These are phyloP conservation scores for Halictus quadricinctus DNA, from an alignment of 2,888 invertebrate species.

Conservation along the genomic window DNA sequence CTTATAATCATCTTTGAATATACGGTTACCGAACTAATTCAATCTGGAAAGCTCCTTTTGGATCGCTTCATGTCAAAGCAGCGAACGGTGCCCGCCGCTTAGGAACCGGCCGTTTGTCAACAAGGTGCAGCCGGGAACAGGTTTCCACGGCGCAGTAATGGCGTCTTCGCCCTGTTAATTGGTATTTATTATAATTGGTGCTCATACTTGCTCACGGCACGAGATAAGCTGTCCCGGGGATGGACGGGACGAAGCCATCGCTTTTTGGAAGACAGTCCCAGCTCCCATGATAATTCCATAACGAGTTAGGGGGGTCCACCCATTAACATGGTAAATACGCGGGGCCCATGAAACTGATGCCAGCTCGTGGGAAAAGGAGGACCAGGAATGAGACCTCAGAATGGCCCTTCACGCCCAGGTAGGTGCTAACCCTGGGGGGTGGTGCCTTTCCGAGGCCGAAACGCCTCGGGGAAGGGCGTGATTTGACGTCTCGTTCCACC, in stretches of 20 bases:
- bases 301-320: constrained; percentile 69
- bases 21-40: constrained; percentile 46
- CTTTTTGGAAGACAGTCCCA: constrained; percentile 40
- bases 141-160: constrained; percentile 69
- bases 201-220: constrained; percentile 70
- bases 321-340: constrained; percentile 76
- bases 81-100: constrained; percentile 29
- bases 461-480: constrained; percentile 69
- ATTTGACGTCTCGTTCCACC: constrained; percentile 73
- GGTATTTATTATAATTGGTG: constrained; percentile 82
- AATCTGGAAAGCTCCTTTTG: constrained; percentile 32
- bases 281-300: constrained; percentile 76
- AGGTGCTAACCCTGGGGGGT: constrained; percentile 61
- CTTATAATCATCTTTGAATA: constrained; percentile 18
- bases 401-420: constrained; percentile 67
- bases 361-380: constrained; percentile 68
- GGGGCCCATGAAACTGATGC: constrained; percentile 65
- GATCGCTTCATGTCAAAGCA: constrained; percentile 50
- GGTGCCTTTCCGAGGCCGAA: constrained; percentile 53
- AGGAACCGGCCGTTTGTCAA: constrained; percentile 61
- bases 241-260: constrained; percentile 56
- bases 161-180: constrained; percentile 79
- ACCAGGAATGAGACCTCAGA: constrained; percentile 61
- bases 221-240: constrained; percentile 61
- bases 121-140: constrained; percentile 60